Evolutionary conservation across 2,113 vertebrate species (phyloP), one percentile per base, ranked within the genome.

Genomic region (Trachemys scripta): DNA sequence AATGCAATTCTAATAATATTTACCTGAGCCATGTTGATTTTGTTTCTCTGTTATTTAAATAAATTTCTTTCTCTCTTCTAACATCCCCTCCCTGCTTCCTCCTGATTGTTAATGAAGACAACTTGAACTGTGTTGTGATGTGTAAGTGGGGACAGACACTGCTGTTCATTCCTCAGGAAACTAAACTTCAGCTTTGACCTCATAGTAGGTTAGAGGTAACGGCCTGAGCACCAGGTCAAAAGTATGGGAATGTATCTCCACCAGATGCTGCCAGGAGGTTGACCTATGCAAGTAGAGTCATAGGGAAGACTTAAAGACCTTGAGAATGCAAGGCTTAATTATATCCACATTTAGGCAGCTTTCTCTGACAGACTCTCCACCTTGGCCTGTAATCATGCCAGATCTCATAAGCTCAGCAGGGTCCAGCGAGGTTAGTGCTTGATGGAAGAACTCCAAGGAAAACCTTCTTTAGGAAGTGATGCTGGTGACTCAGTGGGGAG

Each of bases 301-400:
- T 45, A 42, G 12, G 75, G 75, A 45, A 56, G 83, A 6, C 85
- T 87, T 76, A 90, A 82, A 91, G 42, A 78, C 76, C 51, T 20
- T 72, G 56, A 94, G 78, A 94, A 49, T 51, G 92, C 50, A 92
- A 89, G 24, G 17, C 69, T 93, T 94, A 92, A 7, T 25, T 76
- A 27, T 84, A 84, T 53, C 82, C 49, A 17, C 25, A 86, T 6
- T 17, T 31, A 59, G 16, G 20, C 8, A 89, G 78, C 78, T 5
- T 75, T 92, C 84, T 79, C 45, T 87, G n/a, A 85, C 22, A 78
- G 7, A 31, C 72, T 3, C 31, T 86, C 5, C 47, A 51, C n/a
- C 3, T 83, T 45, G 93, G 35, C 17, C 42, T 62, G 22, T 29
- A 53, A 56, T 13, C 1, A 24, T 57, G 35, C 69, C 22, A 42